phyloP scores from a whole-genome alignment of 2,113 vertebrate species.

The Gavialis gangeticus region DNA sequence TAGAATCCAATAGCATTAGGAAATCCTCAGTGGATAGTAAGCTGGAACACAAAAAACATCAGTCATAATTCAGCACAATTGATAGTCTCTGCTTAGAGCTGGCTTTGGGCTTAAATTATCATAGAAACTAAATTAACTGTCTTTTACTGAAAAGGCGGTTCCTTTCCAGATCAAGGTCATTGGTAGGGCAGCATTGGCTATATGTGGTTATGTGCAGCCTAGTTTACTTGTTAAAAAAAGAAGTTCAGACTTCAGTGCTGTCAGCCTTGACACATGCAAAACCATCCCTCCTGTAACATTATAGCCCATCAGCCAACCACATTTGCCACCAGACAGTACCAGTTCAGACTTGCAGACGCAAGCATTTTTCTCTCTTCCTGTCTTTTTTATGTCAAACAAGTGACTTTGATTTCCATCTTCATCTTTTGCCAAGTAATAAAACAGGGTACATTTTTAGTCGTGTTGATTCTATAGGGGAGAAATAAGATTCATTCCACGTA shows the following conservation, averaged over 20 bases:
- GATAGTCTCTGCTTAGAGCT: conserved; percentile 50
- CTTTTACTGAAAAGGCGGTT: conserved; percentile 57
- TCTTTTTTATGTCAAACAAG: conserved; percentile 43
- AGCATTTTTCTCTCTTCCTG: background rate
- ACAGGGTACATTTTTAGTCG: conserved; percentile 35
- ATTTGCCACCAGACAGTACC: background rate
- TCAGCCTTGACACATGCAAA: background rate
- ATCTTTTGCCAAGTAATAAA: conserved; percentile 33
- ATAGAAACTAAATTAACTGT: conserved; percentile 57
- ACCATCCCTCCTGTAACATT: conserved; percentile 3
- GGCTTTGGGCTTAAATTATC: conserved; percentile 48
- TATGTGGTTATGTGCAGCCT: background rate
- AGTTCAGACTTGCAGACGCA: conserved; percentile 10
- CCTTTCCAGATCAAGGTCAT: conserved; percentile 58
- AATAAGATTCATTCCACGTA: conserved; percentile 58
- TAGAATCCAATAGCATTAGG: conserved; percentile 64
- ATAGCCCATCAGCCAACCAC: background rate
- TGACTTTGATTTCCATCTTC: conserved; percentile 32
- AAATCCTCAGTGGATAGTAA: conserved; percentile 72
- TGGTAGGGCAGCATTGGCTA: background rate
- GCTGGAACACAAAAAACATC: conserved; percentile 70
- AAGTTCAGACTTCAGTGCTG: background rate
- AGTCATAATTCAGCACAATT: conserved; percentile 71
- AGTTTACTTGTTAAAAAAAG: conserved; percentile 13
- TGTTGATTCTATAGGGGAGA: conserved; percentile 34